A percentile compares a stretch with the other conserved stretches of the same genome.
Conservation (phyloP, 2,797 vertebrate genomes). For the Spatula versicolor region DNA sequence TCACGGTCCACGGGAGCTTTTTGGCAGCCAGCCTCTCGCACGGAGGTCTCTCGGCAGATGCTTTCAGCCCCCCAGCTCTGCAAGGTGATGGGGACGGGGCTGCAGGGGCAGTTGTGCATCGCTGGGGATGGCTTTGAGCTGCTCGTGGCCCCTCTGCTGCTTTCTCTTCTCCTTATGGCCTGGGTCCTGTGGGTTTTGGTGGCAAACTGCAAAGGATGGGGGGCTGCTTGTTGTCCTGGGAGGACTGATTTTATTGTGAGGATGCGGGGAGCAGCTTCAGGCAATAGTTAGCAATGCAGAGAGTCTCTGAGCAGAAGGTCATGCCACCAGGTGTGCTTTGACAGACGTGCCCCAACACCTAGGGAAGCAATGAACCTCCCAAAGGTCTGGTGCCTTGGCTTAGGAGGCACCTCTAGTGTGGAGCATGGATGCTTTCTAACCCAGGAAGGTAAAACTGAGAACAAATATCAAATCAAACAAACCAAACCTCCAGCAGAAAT, state of each 20-base stretch:
- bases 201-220: background rate
- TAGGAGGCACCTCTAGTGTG: background rate
- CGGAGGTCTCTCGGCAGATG: background rate
- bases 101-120: background rate
- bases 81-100: background rate
- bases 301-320: background rate
- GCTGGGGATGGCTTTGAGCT: background rate
- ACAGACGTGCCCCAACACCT: background rate
- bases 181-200: background rate
- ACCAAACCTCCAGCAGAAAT: background rate
- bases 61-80: background rate
- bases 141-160: background rate
- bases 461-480: background rate
- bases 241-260: background rate
- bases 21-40: background rate
- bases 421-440: background rate
- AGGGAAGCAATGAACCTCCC: background rate
- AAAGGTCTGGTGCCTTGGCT: background rate
- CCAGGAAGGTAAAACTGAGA: background rate
- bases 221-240: background rate
- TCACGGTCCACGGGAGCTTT: background rate
- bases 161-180: background rate
- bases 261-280: background rate
- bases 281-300: background rate
- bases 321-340: background rate